Evolutionary conservation across 2,888 invertebrate species (phyloP).

Genomic region (Pyrochroa serraticornis): DNA sequence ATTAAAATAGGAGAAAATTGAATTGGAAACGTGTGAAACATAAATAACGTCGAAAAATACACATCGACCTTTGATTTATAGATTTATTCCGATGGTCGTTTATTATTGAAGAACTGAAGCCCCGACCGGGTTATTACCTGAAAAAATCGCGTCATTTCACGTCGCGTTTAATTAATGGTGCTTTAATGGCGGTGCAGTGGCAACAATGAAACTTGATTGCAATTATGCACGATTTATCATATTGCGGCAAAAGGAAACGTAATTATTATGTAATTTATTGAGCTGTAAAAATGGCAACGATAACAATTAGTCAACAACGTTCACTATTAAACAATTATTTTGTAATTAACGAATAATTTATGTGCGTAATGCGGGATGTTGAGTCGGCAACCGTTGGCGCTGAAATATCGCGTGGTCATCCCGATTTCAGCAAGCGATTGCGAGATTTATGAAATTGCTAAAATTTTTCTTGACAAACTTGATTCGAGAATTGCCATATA

Average conservation of each 20-base stretch:
- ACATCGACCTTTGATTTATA: slow-evolving; percentile 21
- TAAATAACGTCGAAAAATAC: slow-evolving; percentile 22
- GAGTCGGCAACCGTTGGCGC: background rate
- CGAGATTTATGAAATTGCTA: too few species aligned
- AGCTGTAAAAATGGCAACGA: slow-evolving; percentile 21
- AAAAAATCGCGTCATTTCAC: slow-evolving; percentile 20
- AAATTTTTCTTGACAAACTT: too few species aligned
- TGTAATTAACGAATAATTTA: slow-evolving; percentile 21
- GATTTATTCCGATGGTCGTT: slow-evolving; percentile 15
- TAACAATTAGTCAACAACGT: slow-evolving; percentile 24
- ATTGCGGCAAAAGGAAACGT: slow-evolving; percentile 20
- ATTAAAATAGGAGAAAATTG: slow-evolving; percentile 30
- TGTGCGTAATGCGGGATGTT: slow-evolving; percentile 6
- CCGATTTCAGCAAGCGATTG: too few species aligned
- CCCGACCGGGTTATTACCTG: background rate
- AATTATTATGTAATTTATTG: slow-evolving; percentile 31
- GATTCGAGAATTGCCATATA: too few species aligned
- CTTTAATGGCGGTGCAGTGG: slow-evolving; percentile 18
- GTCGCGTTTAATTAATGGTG: slow-evolving; percentile 18
- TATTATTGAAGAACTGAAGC: background rate
- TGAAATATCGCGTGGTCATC: background rate
- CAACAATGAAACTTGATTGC: slow-evolving; percentile 27
- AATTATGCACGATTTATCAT: slow-evolving; percentile 30
- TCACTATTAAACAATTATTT: slow-evolving; percentile 25
- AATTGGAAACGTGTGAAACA: slow-evolving; percentile 17